phyloP scores from a whole-genome alignment of 2,797 vertebrate species.

The Squalus acanthias region DNA sequence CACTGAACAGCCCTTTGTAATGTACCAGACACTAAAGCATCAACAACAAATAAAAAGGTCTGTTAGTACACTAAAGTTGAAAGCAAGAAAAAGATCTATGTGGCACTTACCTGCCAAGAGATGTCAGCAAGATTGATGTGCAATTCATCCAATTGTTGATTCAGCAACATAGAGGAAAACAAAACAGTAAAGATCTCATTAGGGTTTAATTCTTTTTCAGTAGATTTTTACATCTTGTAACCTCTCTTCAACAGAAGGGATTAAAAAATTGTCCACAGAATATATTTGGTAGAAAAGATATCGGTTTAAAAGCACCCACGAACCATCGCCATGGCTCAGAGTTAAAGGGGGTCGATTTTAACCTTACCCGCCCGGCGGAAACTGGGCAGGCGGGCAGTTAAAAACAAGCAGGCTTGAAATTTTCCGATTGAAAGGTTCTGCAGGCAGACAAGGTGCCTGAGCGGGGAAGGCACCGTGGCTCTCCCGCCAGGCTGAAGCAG shows the following conservation, averaged over 20 bases:
- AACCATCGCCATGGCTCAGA: not conserved
- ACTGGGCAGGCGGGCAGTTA: not conserved
- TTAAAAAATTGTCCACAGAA: not conserved
- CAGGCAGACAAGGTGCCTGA: not conserved
- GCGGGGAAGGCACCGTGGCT: not conserved
- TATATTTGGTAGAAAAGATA: not conserved
- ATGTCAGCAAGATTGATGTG: conserved; percentile 9
- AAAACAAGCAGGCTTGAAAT: not conserved
- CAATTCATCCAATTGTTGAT: conserved; percentile 5
- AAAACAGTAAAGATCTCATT: not conserved
- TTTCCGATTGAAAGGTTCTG: not conserved
- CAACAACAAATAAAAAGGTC: conserved; percentile 32
- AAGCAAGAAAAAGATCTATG: not conserved
- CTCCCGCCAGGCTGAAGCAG: not conserved
- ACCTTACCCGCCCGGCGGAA: not conserved
- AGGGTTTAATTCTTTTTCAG: not conserved
- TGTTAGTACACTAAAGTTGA: conserved; percentile 22
- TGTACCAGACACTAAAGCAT: not conserved
- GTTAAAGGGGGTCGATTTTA: not conserved
- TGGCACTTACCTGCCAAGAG: conserved; percentile 10
- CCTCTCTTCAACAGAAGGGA: not conserved
- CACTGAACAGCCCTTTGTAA: conserved; percentile 42
- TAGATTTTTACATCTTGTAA: not conserved
- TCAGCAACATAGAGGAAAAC: conserved; percentile 10
- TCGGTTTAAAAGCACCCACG: not conserved